A percentile compares a stretch with the other conserved stretches of the same genome.
These are phyloP conservation scores for Drosophila atroscutellata DNA, from an alignment of 2,888 invertebrate genomes.

Conservation along the genomic window DNA sequence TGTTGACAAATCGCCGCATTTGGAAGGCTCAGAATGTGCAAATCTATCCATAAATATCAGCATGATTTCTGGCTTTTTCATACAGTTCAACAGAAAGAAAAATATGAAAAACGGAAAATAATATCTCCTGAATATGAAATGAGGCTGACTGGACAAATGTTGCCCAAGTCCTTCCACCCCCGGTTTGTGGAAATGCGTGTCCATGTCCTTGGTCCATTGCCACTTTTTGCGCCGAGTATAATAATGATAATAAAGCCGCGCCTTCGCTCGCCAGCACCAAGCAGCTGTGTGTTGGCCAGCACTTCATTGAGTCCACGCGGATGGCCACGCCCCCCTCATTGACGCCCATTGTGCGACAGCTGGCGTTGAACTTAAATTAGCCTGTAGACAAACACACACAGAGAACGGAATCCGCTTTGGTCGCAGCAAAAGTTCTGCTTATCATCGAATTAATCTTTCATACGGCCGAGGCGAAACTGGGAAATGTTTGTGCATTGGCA, in stretches of 20 bases:
- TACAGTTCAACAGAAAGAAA: constrained; percentile 50
- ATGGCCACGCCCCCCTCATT: constrained; percentile 32
- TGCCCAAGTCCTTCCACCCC: constrained; percentile 4
- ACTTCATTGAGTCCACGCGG: constrained; percentile 13
- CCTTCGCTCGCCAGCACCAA: constrained; percentile 48
- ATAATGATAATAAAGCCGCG: constrained; percentile 78
- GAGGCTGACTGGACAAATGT: constrained; percentile 79
- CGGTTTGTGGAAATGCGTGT: constrained; percentile 3
- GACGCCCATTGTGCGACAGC: constrained; percentile 64
- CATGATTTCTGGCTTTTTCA: constrained; percentile 62
- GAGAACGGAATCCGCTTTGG: constrained; percentile 65
- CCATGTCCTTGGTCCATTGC: constrained; percentile 39
- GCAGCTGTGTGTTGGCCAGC: constrained; percentile 48
- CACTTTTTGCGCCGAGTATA: constrained; percentile 66
- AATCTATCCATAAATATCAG: constrained; percentile 40
- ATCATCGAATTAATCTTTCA: constrained; percentile 79
- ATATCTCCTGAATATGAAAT: constrained; percentile 78
- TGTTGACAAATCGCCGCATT: constrained; percentile 4
- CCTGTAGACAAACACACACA: constrained; percentile 66
- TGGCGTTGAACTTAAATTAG: constrained; percentile 81
- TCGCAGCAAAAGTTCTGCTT: constrained; percentile 65
- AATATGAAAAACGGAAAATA: constrained; percentile 50
- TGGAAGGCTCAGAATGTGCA: background rate
- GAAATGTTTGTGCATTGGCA: constrained; percentile 51
- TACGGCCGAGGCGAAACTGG: constrained; percentile 66